Evolutionary conservation across 2,888 invertebrate genomes (phyloP).

Genomic region (Nineta flava): DNA sequence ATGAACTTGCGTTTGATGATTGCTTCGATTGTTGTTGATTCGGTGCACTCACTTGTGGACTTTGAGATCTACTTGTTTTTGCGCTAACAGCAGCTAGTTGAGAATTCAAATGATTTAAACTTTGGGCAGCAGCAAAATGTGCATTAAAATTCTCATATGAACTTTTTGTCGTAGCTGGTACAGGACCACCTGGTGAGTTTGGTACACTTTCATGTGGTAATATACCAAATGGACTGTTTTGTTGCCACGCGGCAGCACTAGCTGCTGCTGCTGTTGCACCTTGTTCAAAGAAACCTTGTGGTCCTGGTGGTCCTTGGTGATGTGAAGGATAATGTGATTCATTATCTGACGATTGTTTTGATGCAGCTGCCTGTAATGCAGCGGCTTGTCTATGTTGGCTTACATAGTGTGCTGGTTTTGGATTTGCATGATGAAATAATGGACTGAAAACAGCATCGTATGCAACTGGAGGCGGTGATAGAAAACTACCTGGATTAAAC

Average conservation of each 20-base stretch:
- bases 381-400: constrained; percentile 54
- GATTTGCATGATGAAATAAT: constrained; percentile 57
- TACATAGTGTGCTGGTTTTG: constrained; percentile 56
- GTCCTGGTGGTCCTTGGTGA: constrained; percentile 33
- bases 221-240: constrained; percentile 62
- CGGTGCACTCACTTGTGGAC: constrained; percentile 30
- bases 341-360: constrained; percentile 17
- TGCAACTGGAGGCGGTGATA: constrained; percentile 58
- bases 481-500: constrained; percentile 54
- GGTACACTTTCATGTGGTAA: constrained; percentile 64
- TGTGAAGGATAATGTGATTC: constrained; percentile 28
- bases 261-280: constrained; percentile 32
- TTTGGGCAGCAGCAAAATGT: constrained; percentile 50
- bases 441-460: constrained; percentile 74
- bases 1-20: constrained; percentile 37
- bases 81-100: constrained; percentile 38
- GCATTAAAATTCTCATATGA: constrained; percentile 53
- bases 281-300: constrained; percentile 55
- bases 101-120: constrained; percentile 46
- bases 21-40: constrained; percentile 28
- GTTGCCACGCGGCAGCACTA: constrained; percentile 53
- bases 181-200: constrained; percentile 41
- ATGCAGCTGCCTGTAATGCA: constrained; percentile 28
- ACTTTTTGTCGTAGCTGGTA: constrained; percentile 38
- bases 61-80: constrained; percentile 31